phyloP scores from a whole-genome alignment of 1,140 invertebrate genomes.

The Drosophila yakuba region DNA sequence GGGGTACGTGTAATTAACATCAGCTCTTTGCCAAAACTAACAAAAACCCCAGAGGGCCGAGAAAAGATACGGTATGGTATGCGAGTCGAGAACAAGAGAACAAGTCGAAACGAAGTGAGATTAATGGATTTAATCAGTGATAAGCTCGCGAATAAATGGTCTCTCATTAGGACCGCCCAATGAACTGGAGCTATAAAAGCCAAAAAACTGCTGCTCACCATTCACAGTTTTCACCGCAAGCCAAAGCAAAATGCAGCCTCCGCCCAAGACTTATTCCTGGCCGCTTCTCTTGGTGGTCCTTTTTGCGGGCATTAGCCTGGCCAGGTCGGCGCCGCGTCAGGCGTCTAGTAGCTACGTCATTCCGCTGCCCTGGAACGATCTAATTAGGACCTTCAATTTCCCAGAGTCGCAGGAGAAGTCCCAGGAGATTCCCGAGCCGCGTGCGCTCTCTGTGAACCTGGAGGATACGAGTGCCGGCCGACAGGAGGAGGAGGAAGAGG shows the following conservation, averaged over 20 bases:
- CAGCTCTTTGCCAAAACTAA: conserved; percentile 21
- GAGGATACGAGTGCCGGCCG: background rate
- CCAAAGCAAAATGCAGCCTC: conserved; percentile 21
- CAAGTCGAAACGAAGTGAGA: conserved; percentile 45
- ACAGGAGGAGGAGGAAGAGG: no score
- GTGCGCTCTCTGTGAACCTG: background rate
- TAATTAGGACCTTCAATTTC: background rate
- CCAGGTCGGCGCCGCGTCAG: background rate
- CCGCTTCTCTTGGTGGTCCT: conserved; percentile 2
- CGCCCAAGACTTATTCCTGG: no score
- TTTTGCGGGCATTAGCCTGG: background rate
- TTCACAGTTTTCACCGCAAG: conserved; percentile 13
- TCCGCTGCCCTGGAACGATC: conserved; percentile 9
- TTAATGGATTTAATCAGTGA: conserved; percentile 65
- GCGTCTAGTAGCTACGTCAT: background rate
- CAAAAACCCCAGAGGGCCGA: background rate
- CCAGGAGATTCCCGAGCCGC: conserved; percentile 1
- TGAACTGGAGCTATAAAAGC: conserved; percentile 49
- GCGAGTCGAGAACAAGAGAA: conserved; percentile 42
- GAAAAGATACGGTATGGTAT: background rate
- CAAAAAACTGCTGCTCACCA: background rate
- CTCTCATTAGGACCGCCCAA: conserved; percentile 43
- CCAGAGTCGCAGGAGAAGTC: background rate
- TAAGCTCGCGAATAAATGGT: conserved; percentile 55
- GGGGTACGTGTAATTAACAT: conserved; percentile 39